phyloP scores from a whole-genome alignment of 2,113 vertebrate genomes.

The Vulpes lagopus region DNA sequence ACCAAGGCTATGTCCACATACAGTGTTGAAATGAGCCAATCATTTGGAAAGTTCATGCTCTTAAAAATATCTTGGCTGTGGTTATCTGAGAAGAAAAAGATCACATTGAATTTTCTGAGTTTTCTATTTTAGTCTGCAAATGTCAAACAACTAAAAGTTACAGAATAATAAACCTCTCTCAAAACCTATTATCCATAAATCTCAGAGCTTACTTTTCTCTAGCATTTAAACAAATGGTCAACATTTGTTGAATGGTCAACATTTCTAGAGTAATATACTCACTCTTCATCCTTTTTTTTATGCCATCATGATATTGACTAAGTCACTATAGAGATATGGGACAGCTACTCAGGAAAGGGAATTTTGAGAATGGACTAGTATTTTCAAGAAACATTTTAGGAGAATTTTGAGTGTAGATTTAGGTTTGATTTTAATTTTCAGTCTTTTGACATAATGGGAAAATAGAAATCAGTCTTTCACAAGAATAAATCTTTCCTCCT shows the following conservation, averaged over 20 bases:
- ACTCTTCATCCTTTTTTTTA: not conserved
- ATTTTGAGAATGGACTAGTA: not conserved
- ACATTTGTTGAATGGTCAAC: not conserved
- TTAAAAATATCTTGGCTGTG: slow-evolving; percentile 34
- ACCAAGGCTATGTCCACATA: not conserved
- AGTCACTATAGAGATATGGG: not conserved
- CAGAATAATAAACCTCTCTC: not conserved
- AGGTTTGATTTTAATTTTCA: slow-evolving; percentile 49
- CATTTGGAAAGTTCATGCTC: slow-evolving; percentile 31
- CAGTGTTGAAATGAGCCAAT: slow-evolving; percentile 16
- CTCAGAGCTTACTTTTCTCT: not conserved
- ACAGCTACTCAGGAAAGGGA: not conserved
- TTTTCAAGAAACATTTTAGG: slow-evolving; percentile 38
- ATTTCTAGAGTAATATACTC: not conserved
- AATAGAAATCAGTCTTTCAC: not conserved
- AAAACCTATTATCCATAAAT: not conserved
- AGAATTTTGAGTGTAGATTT: slow-evolving; percentile 29
- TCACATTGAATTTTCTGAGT: slow-evolving; percentile 12
- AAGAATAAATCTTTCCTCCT: not conserved
- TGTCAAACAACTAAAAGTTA: slow-evolving; percentile 34
- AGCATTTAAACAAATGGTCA: not conserved
- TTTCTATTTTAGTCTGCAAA: slow-evolving; percentile 6
- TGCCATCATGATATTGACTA: not conserved
- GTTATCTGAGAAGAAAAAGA: slow-evolving; percentile 33
- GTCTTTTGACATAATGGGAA: slow-evolving; percentile 8